Percentiles rank a stretch among this genome's conserved stretches.
Conservation (phyloP, 2,113 vertebrate species). For the Pyxicephalus adspersus region DNA sequence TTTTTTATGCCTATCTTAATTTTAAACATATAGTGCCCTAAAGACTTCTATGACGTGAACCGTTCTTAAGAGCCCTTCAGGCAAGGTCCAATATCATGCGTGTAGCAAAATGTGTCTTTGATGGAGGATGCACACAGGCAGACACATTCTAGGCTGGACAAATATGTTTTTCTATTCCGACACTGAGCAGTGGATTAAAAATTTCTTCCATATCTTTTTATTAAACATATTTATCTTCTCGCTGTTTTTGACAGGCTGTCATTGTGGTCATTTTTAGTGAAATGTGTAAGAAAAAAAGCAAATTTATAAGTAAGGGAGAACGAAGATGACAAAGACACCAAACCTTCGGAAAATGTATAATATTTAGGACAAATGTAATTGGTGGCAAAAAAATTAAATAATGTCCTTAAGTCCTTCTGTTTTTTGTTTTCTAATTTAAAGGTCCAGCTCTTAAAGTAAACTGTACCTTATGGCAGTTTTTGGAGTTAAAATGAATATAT, state of each 20-base stretch:
- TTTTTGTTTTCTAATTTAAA: too few relatives aligned
- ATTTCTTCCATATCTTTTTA: slow-evolving; percentile 42
- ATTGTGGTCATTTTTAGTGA: slow-evolving; percentile 28
- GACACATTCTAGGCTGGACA: slow-evolving; percentile 3
- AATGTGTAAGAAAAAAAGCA: not conserved
- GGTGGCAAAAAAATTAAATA: too few relatives aligned
- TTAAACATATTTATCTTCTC: slow-evolving; percentile 49
- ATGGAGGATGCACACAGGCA: slow-evolving; percentile 16
- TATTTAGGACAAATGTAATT: too few relatives aligned
- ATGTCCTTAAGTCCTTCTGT: too few relatives aligned
- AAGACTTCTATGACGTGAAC: slow-evolving; percentile 11
- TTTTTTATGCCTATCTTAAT: too few relatives aligned
- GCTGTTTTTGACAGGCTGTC: slow-evolving; percentile 34
- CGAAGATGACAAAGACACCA: too few relatives aligned
- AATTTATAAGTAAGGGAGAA: too few relatives aligned
- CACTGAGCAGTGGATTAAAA: slow-evolving; percentile 40
- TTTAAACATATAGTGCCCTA: not conserved
- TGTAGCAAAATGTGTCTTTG: slow-evolving; percentile 12
- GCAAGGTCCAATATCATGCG: not conserved
- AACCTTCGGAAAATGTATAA: too few relatives aligned
- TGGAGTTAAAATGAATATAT: too few relatives aligned
- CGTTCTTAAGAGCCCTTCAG: slow-evolving; percentile 18
- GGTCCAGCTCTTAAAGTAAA: too few relatives aligned
- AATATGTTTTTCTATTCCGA: slow-evolving; percentile 38
- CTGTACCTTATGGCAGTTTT: too few relatives aligned